Percentiles rank a stretch among this genome's conserved stretches.
Conservation (phyloP, 2,888 invertebrate species). For the Rhabditophanes sp. region DNA sequence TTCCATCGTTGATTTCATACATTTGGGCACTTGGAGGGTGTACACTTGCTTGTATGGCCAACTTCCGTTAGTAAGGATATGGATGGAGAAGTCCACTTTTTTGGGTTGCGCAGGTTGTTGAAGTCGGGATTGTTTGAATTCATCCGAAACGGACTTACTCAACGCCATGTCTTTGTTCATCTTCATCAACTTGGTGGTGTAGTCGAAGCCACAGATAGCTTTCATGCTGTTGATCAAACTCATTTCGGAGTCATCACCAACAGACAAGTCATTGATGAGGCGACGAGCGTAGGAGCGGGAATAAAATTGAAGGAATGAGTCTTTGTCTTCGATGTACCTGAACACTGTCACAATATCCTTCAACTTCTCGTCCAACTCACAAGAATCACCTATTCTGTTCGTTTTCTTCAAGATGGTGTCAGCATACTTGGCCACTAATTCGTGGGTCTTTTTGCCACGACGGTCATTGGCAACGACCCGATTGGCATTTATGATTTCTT, state of each 20-base stretch:
- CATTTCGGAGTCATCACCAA: no score
- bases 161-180: constrained; percentile 99
- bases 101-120: no score
- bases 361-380: constrained; percentile 85
- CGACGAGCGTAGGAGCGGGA: no score
- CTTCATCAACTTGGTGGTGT: no score
- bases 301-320: no score
- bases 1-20: constrained; percentile 11
- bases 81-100: constrained; percentile 69
- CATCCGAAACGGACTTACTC: constrained; percentile 76
- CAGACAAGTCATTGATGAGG: no score
- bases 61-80: constrained; percentile 82
- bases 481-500: constrained; percentile 49
- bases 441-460: constrained; percentile 71
- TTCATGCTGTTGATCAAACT: no score
- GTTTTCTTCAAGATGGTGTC: constrained; percentile 84
- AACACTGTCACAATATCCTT: constrained; percentile 98
- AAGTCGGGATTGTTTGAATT: no score
- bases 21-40: constrained; percentile 13
- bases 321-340: no score
- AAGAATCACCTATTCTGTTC: constrained; percentile 92
- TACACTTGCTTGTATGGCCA: constrained; percentile 72
- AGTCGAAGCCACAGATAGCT: no score
- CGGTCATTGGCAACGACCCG: constrained; percentile 95
- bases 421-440: constrained; percentile 89